These are phyloP conservation scores for Mamestra configurata DNA, from an alignment of 1,140 invertebrate species.

Conservation along the genomic window DNA sequence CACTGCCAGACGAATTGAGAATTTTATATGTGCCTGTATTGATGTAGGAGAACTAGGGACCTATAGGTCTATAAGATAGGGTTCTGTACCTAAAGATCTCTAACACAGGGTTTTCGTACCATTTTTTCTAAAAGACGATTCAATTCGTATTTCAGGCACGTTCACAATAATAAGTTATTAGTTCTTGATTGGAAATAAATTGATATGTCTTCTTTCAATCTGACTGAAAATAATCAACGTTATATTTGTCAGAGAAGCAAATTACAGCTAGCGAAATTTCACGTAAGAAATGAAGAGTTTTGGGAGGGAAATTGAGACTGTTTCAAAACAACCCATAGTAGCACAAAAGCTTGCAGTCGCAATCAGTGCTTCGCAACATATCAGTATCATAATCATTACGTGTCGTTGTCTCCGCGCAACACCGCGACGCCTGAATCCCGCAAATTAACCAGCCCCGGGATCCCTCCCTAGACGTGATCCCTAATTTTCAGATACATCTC, in stretches of 20 bases:
- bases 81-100: too few relatives aligned
- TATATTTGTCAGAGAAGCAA: conserved; percentile 2
- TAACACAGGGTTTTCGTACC: background rate
- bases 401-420: conserved; percentile 24
- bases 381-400: conserved; percentile 46
- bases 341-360: conserved; percentile 5
- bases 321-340: background rate
- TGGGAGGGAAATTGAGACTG: background rate
- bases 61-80: background rate
- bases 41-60: background rate
- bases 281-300: background rate
- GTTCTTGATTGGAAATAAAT: conserved; percentile 10
- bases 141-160: background rate
- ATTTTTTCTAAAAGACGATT: background rate
- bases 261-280: background rate
- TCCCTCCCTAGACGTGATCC: conserved; percentile 82
- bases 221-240: background rate
- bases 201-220: conserved; percentile 26
- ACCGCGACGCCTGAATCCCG: conserved; percentile 59
- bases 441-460: conserved; percentile 79
- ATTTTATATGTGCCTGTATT: conserved; percentile 32
- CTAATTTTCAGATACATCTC: conserved; percentile 88
- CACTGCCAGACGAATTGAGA: conserved; percentile 43
- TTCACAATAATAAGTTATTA: conserved; percentile 16
- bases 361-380: conserved; percentile 21